Base-by-base conservation (phyloP, 2,113 vertebrate species). In the Bostrychus sinensis region DNA sequence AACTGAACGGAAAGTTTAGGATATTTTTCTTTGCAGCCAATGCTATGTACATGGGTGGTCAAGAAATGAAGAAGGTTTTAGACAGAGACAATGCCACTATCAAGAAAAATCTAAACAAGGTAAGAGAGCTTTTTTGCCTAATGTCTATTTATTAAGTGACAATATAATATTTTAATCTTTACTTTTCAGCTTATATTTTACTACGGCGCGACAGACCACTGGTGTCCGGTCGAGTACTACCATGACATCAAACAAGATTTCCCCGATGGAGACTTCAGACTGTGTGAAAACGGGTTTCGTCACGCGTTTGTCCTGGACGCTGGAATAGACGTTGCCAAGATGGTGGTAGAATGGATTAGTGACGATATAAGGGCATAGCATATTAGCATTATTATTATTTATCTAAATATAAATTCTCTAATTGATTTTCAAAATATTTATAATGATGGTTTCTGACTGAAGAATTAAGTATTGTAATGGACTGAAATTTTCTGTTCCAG, bases 161-260 rank as follows among this genome's bases (percentile, higher is more conserved):
- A 26, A 23, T 25, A 23, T 25, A 12, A 25, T 10, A 50, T 14
- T 25, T 14, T 14, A 50, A 25, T 12, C 2, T 8, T 50, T 28
- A 7, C 2, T n/a, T 13, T 91, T 39, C 67, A 98, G 97, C 92
- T 99, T 10, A 92, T 94, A 39, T 98, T 99, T 88, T 99, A 98
- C 74, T 98, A 99, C 11, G 95, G 97, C 22, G 81, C 88, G 1
- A 64, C 58, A 36, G 97, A 99, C 81, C 56, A 56, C 51, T 99
- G 96, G 96, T 99, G 97, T 62, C 97, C 97, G 1, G 81, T 89
- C 34, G 71, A 90, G 26, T 99, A 93, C 77, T 98, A 95, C 2
- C 90, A 95, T 9, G 95, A 98, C 72, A 94, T 99, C 62, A 95
- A 93, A 77, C 90, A 79, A 83, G 93, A 94, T 78, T 98, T 97